Evolutionary conservation across 2,113 vertebrate species (phyloP).

Genomic region (Lepus europaeus): DNA sequence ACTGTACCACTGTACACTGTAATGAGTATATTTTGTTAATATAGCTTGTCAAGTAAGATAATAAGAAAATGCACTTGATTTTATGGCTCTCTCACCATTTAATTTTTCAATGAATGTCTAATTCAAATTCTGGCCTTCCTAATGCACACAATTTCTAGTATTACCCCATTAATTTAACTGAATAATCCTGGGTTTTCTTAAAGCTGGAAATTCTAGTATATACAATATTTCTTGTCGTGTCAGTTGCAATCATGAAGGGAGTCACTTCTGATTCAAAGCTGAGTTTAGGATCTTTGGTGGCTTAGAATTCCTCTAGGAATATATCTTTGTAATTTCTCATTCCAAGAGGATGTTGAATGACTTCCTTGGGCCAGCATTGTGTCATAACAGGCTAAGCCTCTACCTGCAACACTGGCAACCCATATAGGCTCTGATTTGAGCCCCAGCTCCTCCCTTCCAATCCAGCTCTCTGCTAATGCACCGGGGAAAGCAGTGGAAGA

Average conservation of each 20-base stretch:
- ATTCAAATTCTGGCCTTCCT: constrained; percentile 19
- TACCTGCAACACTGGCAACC: too few species aligned
- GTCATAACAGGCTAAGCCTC: too few species aligned
- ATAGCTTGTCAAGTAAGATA: neutral
- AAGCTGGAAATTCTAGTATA: neutral
- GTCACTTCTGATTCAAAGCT: neutral
- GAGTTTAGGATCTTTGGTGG: constrained; percentile 35
- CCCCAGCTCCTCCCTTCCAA: too few species aligned
- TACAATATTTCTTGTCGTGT: neutral
- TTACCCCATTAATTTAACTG: neutral
- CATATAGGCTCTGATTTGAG: too few species aligned
- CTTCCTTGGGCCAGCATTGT: neutral
- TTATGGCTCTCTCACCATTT: neutral
- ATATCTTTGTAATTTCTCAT: neutral
- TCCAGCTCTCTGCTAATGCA: too few species aligned
- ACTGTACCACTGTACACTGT: neutral
- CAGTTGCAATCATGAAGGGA: neutral
- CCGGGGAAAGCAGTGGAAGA: too few species aligned
- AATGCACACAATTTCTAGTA: neutral
- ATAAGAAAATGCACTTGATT: constrained; percentile 8
- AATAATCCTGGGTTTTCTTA: neutral
- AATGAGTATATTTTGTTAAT: neutral
- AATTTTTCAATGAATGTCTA: neutral
- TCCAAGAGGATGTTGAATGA: constrained; percentile 1
- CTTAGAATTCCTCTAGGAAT: neutral